phyloP scores from a whole-genome alignment of 2,888 invertebrate species.

The Noctua comes region DNA sequence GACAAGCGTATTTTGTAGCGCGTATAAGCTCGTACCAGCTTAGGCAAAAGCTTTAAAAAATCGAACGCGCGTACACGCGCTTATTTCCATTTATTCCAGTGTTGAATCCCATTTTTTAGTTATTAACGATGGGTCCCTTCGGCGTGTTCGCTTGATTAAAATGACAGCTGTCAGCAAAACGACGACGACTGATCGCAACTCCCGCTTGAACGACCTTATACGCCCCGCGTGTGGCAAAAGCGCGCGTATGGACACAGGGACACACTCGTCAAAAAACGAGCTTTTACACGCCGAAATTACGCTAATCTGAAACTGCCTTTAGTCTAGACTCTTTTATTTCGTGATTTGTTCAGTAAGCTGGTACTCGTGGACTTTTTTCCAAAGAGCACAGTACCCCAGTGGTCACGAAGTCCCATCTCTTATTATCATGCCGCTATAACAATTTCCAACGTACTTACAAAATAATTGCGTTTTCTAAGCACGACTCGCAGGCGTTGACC shows the following conservation, averaged over 20 bases:
- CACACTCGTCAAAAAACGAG: background rate
- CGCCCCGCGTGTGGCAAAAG: background rate
- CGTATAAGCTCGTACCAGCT: background rate
- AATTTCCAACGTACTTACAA: slow-evolving; percentile 83
- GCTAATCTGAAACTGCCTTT: background rate
- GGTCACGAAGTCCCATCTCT: slow-evolving; percentile 83
- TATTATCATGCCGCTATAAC: slow-evolving; percentile 86
- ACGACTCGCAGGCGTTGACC: slow-evolving; percentile 86
- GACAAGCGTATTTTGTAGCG: background rate
- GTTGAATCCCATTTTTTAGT: too few relatives aligned
- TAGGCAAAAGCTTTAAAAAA: background rate
- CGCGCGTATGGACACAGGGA: background rate
- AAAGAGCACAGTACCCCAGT: slow-evolving; percentile 69
- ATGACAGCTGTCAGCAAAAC: background rate
- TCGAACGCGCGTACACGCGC: background rate
- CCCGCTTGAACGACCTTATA: background rate
- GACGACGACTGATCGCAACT: background rate
- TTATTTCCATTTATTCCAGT: background rate
- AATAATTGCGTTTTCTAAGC: slow-evolving; percentile 88
- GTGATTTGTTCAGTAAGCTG: slow-evolving; percentile 38
- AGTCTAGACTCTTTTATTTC: slow-evolving; percentile 19
- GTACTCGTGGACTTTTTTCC: slow-evolving; percentile 51
- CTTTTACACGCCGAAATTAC: background rate
- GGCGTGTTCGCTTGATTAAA: background rate
- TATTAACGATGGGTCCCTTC: too few relatives aligned